Conservation (phyloP, 2,888 invertebrate genomes). For the Julus scanicus region DNA sequence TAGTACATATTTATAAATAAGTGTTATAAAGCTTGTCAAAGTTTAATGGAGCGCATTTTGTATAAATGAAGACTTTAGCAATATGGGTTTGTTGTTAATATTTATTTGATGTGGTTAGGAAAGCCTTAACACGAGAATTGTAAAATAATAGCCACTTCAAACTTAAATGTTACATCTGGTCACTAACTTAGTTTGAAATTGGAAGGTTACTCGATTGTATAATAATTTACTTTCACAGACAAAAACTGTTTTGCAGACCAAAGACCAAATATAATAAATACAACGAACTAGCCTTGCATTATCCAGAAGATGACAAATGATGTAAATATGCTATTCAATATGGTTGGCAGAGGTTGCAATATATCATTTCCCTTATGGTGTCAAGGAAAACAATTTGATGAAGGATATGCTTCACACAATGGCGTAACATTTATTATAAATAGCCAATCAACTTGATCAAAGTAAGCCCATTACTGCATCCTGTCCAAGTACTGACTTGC, state of each 20-base stretch:
- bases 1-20: too few species aligned
- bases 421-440: not conserved
- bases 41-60: too few species aligned
- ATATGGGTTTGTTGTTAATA: too few species aligned
- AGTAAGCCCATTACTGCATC: not conserved
- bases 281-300: not conserved
- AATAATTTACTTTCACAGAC: not conserved
- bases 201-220: not conserved
- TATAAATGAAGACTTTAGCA: too few species aligned
- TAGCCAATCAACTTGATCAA: not conserved
- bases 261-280: not conserved
- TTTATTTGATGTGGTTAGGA: too few species aligned
- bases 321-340: slow-evolving; percentile 1
- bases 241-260: not conserved
- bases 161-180: not conserved
- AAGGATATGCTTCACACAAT: not conserved
- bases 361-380: not conserved
- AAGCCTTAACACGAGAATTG: too few species aligned
- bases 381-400: slow-evolving; percentile 18
- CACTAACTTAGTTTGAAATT: not conserved
- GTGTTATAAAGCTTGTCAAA: too few species aligned
- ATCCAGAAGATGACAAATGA: not conserved
- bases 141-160: too few species aligned
- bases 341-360: not conserved
- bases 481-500: not conserved